A percentile compares a stretch with the other conserved stretches of the same genome.
phyloP scores from a whole-genome alignment of 1,140 invertebrate genomes.

The Neoseiulus cucumeris region DNA sequence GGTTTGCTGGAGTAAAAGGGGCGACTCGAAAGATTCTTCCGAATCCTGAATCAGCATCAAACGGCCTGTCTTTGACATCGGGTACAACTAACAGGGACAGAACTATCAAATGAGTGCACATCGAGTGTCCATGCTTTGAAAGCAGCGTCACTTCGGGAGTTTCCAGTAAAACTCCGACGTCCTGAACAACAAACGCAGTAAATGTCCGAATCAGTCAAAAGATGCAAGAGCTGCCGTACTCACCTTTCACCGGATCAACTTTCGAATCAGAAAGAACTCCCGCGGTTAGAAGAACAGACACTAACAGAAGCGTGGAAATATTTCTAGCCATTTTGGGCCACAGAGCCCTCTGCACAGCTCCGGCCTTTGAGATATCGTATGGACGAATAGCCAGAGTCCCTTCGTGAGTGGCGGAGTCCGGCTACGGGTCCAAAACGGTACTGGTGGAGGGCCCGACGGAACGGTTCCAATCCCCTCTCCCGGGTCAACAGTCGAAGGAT shows the following conservation, averaged over 20 bases:
- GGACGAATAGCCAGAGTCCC: neutral
- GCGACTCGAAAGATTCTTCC: too few relatives aligned
- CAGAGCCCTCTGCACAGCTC: neutral
- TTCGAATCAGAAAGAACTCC: neutral
- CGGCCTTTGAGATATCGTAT: neutral
- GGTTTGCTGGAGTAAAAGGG: too few relatives aligned
- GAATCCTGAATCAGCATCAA: too few relatives aligned
- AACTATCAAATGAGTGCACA: too few relatives aligned
- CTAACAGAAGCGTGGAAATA: neutral
- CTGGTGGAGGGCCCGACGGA: neutral
- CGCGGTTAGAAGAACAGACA: neutral
- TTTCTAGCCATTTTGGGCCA: neutral
- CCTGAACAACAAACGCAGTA: too few relatives aligned
- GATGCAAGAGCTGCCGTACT: neutral
- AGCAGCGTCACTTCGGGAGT: too few relatives aligned
- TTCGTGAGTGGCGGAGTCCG: neutral
- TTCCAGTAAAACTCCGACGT: too few relatives aligned
- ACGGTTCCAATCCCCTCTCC: neutral
- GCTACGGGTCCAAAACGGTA: neutral
- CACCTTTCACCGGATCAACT: neutral
- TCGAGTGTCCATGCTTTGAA: too few relatives aligned
- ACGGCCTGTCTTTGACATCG: too few relatives aligned
- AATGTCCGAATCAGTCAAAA: too few relatives aligned
- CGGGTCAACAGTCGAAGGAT: slow-evolving; percentile 8
- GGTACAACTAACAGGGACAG: too few relatives aligned